A percentile compares a stretch with the other conserved stretches of the same genome.
These are phyloP conservation scores for Hemitrygon akajei DNA, from an alignment of 2,797 vertebrate genomes.

Conservation along the genomic window DNA sequence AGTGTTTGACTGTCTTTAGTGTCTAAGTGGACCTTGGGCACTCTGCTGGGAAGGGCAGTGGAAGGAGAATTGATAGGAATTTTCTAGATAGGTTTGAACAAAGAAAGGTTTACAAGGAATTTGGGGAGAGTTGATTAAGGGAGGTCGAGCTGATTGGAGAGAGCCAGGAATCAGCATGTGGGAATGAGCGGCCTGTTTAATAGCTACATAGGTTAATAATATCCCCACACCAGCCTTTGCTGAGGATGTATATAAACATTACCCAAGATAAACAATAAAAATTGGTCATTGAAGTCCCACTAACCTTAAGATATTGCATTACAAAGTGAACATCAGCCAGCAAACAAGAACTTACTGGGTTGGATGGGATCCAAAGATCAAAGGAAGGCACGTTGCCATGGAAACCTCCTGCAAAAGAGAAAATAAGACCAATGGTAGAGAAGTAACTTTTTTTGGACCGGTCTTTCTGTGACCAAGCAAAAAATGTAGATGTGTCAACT, in stretches of 20 bases:
- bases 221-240: background rate
- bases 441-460: background rate
- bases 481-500: too few relatives aligned
- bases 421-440: background rate
- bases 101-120: too few relatives aligned
- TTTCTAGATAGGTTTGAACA: background rate
- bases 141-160: background rate
- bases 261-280: background rate
- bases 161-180: background rate
- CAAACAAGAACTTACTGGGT: background rate
- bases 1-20: too few relatives aligned
- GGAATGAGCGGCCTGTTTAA: background rate
- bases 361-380: background rate
- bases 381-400: background rate
- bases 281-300: background rate
- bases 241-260: background rate
- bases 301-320: constrained; percentile 26
- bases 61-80: background rate
- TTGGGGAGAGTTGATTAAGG: background rate
- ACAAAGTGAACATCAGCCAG: background rate
- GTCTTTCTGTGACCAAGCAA: background rate
- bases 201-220: too few relatives aligned
- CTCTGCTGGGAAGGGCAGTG: too few relatives aligned
- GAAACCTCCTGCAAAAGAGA: background rate
- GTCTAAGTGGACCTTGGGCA: too few relatives aligned